Conservation (phyloP, 2,888 invertebrate genomes). For the Augochlorella aurata region DNA sequence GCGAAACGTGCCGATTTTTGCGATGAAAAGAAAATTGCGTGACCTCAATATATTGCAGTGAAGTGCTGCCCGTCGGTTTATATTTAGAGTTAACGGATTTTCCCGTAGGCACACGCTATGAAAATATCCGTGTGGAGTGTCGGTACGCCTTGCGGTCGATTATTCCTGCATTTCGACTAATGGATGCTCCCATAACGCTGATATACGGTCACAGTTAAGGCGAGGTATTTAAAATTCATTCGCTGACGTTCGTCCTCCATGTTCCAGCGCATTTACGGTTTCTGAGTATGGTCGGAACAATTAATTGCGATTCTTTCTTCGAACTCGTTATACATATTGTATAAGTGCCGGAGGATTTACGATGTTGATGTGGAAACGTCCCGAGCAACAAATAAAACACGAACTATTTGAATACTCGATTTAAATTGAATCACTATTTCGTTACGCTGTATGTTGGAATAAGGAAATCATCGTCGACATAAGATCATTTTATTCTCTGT, state of each 20-base stretch:
- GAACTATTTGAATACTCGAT: not conserved
- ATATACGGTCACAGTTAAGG: not conserved
- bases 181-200: conserved; percentile 3
- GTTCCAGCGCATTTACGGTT: not conserved
- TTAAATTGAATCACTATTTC: not conserved
- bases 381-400: too few species aligned
- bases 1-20: not conserved
- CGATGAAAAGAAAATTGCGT: conserved; percentile 37
- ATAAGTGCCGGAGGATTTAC: not conserved
- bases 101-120: conserved; percentile 55
- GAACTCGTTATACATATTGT: not conserved
- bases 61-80: conserved; percentile 47
- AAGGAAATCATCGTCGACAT: not conserved
- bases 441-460: not conserved
- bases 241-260: not conserved
- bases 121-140: conserved; percentile 53
- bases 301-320: not conserved
- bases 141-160: not conserved
- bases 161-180: conserved; percentile 10
- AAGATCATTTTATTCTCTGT: not conserved
- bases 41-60: conserved; percentile 48
- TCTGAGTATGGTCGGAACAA: not conserved
- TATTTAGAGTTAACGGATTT: conserved; percentile 65
- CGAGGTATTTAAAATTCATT: not conserved
- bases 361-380: not conserved